Evolutionary conservation across 2,797 vertebrate genomes (phyloP).

Genomic region (Clarias platycephalus): DNA sequence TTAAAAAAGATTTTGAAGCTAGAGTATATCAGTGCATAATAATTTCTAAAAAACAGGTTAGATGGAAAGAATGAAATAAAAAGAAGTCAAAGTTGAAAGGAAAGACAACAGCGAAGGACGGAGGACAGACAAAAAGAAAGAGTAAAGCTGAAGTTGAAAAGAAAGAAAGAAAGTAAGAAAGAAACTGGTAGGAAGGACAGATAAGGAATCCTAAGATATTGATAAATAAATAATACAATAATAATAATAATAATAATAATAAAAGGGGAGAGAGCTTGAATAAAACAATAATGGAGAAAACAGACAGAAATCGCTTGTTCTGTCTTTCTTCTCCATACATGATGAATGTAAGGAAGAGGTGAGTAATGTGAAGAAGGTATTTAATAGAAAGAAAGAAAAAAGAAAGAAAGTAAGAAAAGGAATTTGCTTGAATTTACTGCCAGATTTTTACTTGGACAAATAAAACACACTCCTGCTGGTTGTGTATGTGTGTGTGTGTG

Average conservation of each 20-base stretch:
- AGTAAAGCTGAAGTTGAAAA: not conserved
- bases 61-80: not conserved
- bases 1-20: not conserved
- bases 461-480: conserved; percentile 72
- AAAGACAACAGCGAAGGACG: no score
- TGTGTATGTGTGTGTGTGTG: conserved; percentile 45
- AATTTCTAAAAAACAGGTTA: not conserved
- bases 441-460: conserved; percentile 62
- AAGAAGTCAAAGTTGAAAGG: no score
- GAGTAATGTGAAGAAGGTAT: not conserved
- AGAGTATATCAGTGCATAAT: not conserved
- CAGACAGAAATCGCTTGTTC: not conserved
- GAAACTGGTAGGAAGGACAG: not conserved
- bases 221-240: not conserved
- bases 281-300: not conserved
- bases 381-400: not conserved
- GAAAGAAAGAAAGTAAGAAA: not conserved
- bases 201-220: not conserved
- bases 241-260: not conserved
- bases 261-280: not conserved
- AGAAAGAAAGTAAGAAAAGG: not conserved
- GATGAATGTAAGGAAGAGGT: not conserved
- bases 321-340: not conserved
- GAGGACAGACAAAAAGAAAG: not conserved
- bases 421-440: conserved; percentile 32